Conservation (phyloP, 2,888 invertebrate species). For the Diploptera punctata region DNA sequence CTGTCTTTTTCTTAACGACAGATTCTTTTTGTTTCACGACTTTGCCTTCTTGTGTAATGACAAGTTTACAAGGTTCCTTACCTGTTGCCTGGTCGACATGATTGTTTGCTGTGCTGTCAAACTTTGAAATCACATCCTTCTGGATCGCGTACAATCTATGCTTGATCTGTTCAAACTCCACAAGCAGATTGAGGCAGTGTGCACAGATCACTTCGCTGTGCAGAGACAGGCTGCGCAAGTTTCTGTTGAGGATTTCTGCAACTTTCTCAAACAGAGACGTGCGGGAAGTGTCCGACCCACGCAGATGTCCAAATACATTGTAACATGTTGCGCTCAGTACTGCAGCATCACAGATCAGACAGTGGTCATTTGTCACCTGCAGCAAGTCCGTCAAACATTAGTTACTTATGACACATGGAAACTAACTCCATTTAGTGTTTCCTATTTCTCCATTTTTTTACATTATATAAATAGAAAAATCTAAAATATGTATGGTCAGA, state of each 20-base stretch:
- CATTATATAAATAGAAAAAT: not conserved
- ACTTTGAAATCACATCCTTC: conserved; percentile 27
- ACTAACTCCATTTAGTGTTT: not conserved
- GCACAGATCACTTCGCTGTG: conserved; percentile 39
- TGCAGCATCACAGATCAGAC: conserved; percentile 31
- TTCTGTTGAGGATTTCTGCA: conserved; percentile 34
- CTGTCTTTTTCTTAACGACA: not conserved
- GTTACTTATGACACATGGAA: not conserved
- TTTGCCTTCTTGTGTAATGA: conserved; percentile 29
- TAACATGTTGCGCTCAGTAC: not conserved
- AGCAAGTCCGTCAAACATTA: not conserved
- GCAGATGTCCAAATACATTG: conserved; percentile 32
- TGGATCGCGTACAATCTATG: conserved; percentile 20
- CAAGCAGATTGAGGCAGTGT: conserved; percentile 32
- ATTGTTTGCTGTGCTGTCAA: conserved; percentile 29
- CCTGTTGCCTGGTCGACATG: not conserved
- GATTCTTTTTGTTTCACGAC: conserved; percentile 7
- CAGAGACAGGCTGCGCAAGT: conserved; percentile 29
- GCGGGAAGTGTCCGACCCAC: not conserved
- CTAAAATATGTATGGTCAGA: not conserved
- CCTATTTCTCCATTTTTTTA: not conserved
- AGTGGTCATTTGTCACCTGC: conserved; percentile 22
- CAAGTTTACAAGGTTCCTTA: not conserved
- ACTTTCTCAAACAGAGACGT: conserved; percentile 35
- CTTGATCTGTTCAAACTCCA: conserved; percentile 30